Evolutionary conservation across 2,888 invertebrate species (phyloP).

Genomic region (Polymixis lichenea): DNA sequence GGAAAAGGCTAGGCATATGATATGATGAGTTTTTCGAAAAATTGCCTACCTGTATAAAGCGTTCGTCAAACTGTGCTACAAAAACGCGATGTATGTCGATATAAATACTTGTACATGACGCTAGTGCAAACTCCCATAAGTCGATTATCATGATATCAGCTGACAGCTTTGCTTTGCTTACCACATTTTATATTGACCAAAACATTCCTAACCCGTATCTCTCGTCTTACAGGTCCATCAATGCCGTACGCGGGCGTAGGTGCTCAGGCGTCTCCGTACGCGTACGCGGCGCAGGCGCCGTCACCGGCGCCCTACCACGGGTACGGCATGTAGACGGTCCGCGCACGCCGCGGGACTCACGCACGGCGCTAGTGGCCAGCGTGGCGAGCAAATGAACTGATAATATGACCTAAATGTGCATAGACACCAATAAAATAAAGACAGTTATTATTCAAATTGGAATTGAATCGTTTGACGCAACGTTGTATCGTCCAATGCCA

Average conservation of each 20-base stretch:
- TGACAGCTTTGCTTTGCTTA: neutral
- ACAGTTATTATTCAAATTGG: neutral
- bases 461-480: conserved; percentile 34
- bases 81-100: neutral
- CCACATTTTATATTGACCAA: neutral
- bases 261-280: conserved; percentile 86
- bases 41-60: neutral
- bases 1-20: too few relatives aligned
- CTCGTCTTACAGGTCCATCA: conserved; percentile 81
- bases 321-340: conserved; percentile 89
- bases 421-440: neutral
- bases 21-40: too few relatives aligned
- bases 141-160: neutral
- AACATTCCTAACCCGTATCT: neutral
- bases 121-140: neutral
- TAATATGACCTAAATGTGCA: conserved; percentile 10
- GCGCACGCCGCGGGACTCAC: neutral
- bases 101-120: neutral
- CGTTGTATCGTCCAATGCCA: conserved; percentile 32
- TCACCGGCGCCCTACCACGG: conserved; percentile 90
- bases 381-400: neutral
- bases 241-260: conserved; percentile 87
- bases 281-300: conserved; percentile 89
- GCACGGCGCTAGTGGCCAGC: neutral
- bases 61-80: neutral